Evolutionary conservation across 2,797 vertebrate species (phyloP), one percentile per base, ranked within the genome.

Genomic region (Enteromius treurensis): DNA sequence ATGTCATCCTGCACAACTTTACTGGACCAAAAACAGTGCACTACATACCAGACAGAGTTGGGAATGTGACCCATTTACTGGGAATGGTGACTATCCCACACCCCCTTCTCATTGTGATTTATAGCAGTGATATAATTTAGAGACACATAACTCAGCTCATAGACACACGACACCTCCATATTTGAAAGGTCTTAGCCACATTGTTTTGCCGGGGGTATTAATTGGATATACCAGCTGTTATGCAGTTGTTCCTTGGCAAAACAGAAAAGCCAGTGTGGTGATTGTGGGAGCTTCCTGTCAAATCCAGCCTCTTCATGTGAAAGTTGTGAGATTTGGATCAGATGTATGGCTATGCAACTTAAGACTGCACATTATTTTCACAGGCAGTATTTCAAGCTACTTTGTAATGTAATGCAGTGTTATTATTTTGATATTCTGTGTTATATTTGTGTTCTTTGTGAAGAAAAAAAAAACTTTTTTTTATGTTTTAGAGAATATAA

Each of bases 161-260:
- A 65, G 88, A 86, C 73, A 83, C 68, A 74, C 17, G 77, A 86
- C 45, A 70, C 82, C 73, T 45, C 77, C 21, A 51, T 81, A 69
- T 84, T 80, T 71, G 55, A 55, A 71, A 78, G 65, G 51, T 92
- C 92, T 95, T 91, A 90, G 88, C 91, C 87, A 90, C 90, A 88
- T 92, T 90, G 90, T 81, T 90, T 88, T 88, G 53, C 88, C 55
- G 65, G 70, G 60, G 58, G 67, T 92, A 90, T 93, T 90, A 91
- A 90, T 91, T 90, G 89, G 85, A 87, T 88, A 85, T 88, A 82
- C 90, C 93, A 95, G 92, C 93, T 95, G 93, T 91, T 88, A 89
- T 88, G 86, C 75, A 83, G 85, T 88, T 85, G 85, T 85, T 84
- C 84, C 69, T 85, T 83, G 47, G 71, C 77, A 77, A 77, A 49